Conservation (phyloP, 2,113 vertebrate species). For the Lagopus leucura region DNA sequence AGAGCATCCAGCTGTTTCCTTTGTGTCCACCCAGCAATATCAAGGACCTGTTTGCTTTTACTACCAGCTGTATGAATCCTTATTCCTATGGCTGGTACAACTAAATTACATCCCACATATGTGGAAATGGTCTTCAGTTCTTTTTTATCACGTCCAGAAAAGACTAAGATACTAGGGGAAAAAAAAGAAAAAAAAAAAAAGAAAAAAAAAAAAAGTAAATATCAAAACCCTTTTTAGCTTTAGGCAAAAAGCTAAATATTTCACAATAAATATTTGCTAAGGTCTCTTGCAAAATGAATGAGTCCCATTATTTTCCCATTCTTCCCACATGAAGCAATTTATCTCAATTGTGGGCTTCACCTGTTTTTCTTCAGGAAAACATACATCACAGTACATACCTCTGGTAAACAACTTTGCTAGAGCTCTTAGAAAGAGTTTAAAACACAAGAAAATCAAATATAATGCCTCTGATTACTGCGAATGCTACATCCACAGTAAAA, state of each 20-base stretch:
- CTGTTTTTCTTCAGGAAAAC: background rate
- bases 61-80: background rate
- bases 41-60: background rate
- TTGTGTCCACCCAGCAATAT: background rate
- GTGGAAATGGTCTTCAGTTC: background rate
- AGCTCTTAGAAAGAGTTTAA: background rate
- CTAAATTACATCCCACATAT: background rate
- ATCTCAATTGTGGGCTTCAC: background rate
- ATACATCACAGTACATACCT: background rate
- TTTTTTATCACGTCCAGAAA: background rate
- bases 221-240: background rate
- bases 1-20: background rate
- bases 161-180: background rate
- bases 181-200: background rate
- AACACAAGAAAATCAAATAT: constrained; percentile 54
- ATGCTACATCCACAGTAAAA: constrained; percentile 19
- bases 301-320: background rate
- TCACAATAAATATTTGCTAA: background rate
- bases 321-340: background rate
- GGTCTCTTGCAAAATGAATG: background rate
- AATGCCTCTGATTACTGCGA: background rate
- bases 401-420: constrained; percentile 45
- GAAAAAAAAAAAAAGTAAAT: background rate
- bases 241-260: background rate
- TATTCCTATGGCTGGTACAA: background rate